These are phyloP conservation scores for Mola mola DNA, from an alignment of 2,113 vertebrate species.

Conservation along the genomic window DNA sequence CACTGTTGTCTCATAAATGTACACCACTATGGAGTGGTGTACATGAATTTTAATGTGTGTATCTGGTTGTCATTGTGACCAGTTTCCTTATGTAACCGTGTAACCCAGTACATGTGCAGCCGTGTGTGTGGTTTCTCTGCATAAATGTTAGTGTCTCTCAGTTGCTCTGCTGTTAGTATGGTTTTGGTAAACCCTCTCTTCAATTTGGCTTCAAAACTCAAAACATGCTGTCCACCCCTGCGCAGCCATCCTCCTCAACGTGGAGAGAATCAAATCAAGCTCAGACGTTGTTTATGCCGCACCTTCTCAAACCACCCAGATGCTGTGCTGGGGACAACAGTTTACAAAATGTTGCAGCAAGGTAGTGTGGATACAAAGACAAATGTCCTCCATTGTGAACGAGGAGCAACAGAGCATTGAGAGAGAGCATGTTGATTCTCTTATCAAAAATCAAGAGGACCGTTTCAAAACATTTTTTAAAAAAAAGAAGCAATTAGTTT, in stretches of 20 bases:
- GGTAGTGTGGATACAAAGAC: slow-evolving; percentile 19
- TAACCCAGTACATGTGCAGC: slow-evolving; percentile 12
- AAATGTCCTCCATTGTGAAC: slow-evolving; percentile 4
- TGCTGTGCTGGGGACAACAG: slow-evolving; percentile 1
- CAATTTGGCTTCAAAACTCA: slow-evolving; percentile 61
- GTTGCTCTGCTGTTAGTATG: slow-evolving; percentile 51
- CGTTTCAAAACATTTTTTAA: too few relatives aligned
- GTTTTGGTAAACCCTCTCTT: slow-evolving; percentile 47
- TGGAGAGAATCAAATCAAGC: slow-evolving; percentile 30
- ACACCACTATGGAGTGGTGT: too few relatives aligned
- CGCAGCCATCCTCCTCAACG: slow-evolving; percentile 39
- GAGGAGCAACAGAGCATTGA: background rate
- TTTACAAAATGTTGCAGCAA: slow-evolving; percentile 23
- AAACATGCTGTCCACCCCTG: slow-evolving; percentile 50
- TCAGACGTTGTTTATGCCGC: slow-evolving; percentile 47
- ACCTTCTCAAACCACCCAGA: slow-evolving; percentile 59
- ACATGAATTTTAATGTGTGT: slow-evolving; percentile 6
- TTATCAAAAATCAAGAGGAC: too few relatives aligned
- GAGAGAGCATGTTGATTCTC: too few relatives aligned
- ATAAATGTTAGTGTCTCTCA: slow-evolving; percentile 60
- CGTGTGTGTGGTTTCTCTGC: slow-evolving; percentile 50
- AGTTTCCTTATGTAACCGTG: slow-evolving; percentile 6
- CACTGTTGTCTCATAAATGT: background rate
- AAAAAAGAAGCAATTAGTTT: too few relatives aligned
- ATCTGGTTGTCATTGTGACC: slow-evolving; percentile 3